A percentile compares a stretch with the other conserved stretches of the same genome.
These are phyloP conservation scores for Drosophila setifemur DNA, from an alignment of 1,140 invertebrate species.

Conservation along the genomic window DNA sequence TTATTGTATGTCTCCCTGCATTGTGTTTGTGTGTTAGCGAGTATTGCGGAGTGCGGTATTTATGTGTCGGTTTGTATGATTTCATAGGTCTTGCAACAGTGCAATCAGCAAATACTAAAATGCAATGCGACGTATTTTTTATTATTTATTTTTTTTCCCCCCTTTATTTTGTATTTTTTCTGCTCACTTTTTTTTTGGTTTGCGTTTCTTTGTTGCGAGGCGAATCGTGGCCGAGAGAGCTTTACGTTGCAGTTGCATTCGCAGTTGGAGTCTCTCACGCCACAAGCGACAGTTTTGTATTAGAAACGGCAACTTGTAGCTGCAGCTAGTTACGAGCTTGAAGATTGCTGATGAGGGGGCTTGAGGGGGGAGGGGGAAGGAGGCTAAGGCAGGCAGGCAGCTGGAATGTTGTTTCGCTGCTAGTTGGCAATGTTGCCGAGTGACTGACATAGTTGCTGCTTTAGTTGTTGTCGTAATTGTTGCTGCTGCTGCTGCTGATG, in stretches of 20 bases:
- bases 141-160: slow-evolving; percentile 41
- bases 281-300: slow-evolving; percentile 78
- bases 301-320: slow-evolving; percentile 78
- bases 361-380: background rate
- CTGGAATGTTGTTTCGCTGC: slow-evolving; percentile 74
- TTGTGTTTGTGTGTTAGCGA: slow-evolving; percentile 18
- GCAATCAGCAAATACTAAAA: slow-evolving; percentile 66
- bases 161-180: slow-evolving; percentile 28
- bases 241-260: background rate
- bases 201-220: slow-evolving; percentile 14
- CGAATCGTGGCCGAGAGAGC: slow-evolving; percentile 32
- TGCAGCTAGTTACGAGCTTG: slow-evolving; percentile 69
- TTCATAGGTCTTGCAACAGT: slow-evolving; percentile 58
- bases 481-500: slow-evolving; percentile 3
- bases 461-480: slow-evolving; percentile 30
- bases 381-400: slow-evolving; percentile 40
- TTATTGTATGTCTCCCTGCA: slow-evolving; percentile 44
- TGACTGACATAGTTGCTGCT: slow-evolving; percentile 75
- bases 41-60: slow-evolving; percentile 29
- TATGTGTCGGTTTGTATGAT: slow-evolving; percentile 57
- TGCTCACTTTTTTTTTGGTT: slow-evolving; percentile 23
- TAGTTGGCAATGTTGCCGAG: slow-evolving; percentile 75
- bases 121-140: slow-evolving; percentile 65
- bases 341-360: slow-evolving; percentile 9
- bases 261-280: slow-evolving; percentile 63